Base-by-base conservation (phyloP, 2,888 invertebrate species). In the Mechanitis mazaeus region DNA sequence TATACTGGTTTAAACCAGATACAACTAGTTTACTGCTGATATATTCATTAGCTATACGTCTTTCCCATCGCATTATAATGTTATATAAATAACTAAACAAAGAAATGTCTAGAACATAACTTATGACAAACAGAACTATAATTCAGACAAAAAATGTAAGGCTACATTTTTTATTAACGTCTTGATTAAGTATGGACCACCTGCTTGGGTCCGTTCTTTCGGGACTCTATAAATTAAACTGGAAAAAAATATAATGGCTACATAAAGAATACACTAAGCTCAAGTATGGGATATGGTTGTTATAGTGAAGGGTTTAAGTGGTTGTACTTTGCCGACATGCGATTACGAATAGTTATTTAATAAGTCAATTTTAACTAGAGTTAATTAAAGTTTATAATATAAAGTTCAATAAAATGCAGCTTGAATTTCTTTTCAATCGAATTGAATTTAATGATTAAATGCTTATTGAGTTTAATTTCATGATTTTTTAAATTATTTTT, bases 111-210 rank as follows among this genome's bases (percentile, higher is more conserved):
- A 79, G 79, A 71, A 69, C 75, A 83, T 88, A 87, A 88, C 79
- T 89, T 82, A 83, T 69, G 72, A 70, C 73, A 77, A 79, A 79
- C 81, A 80, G 78, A 84, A 80, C 79, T 75, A 86, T 88, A 87
- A 87, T 80, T 88, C 85, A 87, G 77, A 71, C 79, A 83, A 83
- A 84, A 84, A 85, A 84, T 83, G 83, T 84, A 77, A 81, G 77
- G 78, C 72, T 76, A 76, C 68, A 77, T 78, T 82, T 82, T 83
- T 79, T 86, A 84, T 88, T 87, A 87, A 90, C 89, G 80, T 89
- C 90, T 90, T 90, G 89, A 90, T 90, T 90, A 90, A 90, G 86
- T 86, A 79, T 78, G 82, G 90, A 89, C 90, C 90, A 90, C 90
- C 90, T 90, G 89, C 89, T 76, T 68, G 82, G 75, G 77, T 68